Base-by-base conservation (phyloP, 2,113 vertebrate species). In the Xiphophorus hellerii region DNA sequence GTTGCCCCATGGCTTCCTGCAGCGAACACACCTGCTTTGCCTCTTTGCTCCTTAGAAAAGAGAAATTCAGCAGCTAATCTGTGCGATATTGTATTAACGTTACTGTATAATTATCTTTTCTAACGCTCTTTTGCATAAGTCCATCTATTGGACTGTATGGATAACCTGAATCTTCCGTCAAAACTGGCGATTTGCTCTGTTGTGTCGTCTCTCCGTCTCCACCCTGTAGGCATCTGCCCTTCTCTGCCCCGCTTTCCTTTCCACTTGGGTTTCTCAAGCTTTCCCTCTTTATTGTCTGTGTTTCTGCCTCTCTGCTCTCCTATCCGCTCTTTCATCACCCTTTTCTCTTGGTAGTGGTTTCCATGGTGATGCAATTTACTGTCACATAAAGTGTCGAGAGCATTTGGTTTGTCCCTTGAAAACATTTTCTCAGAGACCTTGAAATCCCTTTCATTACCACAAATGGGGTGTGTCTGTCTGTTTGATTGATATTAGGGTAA, bases 311-410 rank as follows among this genome's bases (percentile, higher is more conserved):
- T 51, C 78, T 58, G 33, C 17, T 81, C 71, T 78, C 71, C 67
- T 37, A 67, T 78, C 58, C 39, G 13, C 71, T 77, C 78, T 89
- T 84, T 89, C 71, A 73, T 82, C 76, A 79, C 72, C 64, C 63
- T 54, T 84, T 85, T 73, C 82, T 84, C 89, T 85, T 88, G 78
- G 79, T 91, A 88, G 81, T 82, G 77, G 93, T 94, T 93, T 87
- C 92, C 91, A 94, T 93, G 91, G 93, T 87, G 91, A 94, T 86
- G 73, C 82, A 76, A 81, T 92, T 92, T 88, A 76, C 76, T 76
- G 90, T 83, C 91, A 92, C 87, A 87, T 88, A 82, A 86, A 85
- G 87, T 88, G 78, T 79, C 72, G 72, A 83, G 84, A 83, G 79
- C 83, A 84, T 81, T 87, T 82, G 62, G 77, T 76, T 85, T 84